Evolutionary conservation across 2,113 vertebrate genomes (phyloP).

Genomic region (Baryphthengus martii): DNA sequence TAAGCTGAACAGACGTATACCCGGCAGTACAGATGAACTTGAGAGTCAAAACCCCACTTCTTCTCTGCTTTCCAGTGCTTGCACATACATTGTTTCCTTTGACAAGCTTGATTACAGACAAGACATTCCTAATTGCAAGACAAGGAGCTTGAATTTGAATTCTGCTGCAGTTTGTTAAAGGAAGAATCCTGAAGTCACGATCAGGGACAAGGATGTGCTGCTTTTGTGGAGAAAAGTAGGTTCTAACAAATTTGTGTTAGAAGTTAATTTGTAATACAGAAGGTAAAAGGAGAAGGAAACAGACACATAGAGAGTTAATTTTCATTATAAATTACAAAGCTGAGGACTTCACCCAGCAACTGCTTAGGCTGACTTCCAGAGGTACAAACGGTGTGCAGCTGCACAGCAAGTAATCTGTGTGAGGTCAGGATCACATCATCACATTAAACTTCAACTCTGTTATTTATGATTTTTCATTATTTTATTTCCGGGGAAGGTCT

Average conservation of each 20-base stretch:
- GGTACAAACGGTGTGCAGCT: fast-evolving
- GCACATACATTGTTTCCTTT: neutral
- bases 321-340: neutral
- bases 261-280: neutral
- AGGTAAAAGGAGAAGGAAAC: neutral
- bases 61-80: neutral
- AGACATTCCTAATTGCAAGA: constrained; percentile 3
- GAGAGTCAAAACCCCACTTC: neutral
- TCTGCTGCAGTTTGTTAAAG: neutral
- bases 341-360: neutral
- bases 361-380: neutral
- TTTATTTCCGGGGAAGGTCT: neutral
- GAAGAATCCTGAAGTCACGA: neutral
- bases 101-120: neutral
- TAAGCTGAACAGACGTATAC: neutral
- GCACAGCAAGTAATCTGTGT: neutral
- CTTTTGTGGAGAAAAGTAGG: neutral
- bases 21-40: neutral
- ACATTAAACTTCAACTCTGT: neutral
- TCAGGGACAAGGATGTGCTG: neutral
- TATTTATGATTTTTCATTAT: neutral
- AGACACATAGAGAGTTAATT: neutral
- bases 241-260: neutral
- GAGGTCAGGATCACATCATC: neutral
- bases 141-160: constrained; percentile 19